Evolutionary conservation across 2,113 vertebrate genomes (phyloP).

Genomic region (Oncorhynchus nerka): DNA sequence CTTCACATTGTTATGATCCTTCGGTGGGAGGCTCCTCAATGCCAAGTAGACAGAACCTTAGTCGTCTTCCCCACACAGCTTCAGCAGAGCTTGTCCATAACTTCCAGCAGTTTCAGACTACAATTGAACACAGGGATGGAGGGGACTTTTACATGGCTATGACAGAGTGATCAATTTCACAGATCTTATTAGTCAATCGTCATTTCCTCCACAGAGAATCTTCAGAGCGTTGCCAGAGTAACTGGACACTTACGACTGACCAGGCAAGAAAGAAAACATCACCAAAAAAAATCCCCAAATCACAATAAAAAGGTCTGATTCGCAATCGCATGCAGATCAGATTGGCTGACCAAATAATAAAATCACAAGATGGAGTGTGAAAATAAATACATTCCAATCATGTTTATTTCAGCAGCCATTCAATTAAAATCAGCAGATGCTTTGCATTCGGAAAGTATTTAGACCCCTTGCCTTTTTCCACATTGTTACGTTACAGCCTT

Average conservation of each 20-base stretch:
- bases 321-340: not conserved
- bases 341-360: not conserved
- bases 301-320: not conserved
- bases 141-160: not conserved
- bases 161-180: no score
- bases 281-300: not conserved
- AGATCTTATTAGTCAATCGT: slow-evolving; percentile 27
- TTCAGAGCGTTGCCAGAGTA: slow-evolving; percentile 58
- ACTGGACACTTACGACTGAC: slow-evolving; percentile 63
- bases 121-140: slow-evolving; percentile 2
- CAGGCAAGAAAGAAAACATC: not conserved
- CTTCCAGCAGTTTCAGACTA: slow-evolving; percentile 39
- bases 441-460: no score
- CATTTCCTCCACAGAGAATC: slow-evolving; percentile 60
- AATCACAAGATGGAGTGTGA: not conserved
- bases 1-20: not conserved
- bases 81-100: slow-evolving; percentile 32
- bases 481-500: no score
- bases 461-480: no score
- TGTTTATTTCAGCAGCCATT: not conserved
- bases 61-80: slow-evolving; percentile 28
- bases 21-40: not conserved
- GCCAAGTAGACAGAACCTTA: not conserved
- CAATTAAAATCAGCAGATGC: no score
- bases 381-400: not conserved